These are phyloP conservation scores for Theristicus caerulescens DNA, from an alignment of 2,113 vertebrate genomes.

Conservation along the genomic window DNA sequence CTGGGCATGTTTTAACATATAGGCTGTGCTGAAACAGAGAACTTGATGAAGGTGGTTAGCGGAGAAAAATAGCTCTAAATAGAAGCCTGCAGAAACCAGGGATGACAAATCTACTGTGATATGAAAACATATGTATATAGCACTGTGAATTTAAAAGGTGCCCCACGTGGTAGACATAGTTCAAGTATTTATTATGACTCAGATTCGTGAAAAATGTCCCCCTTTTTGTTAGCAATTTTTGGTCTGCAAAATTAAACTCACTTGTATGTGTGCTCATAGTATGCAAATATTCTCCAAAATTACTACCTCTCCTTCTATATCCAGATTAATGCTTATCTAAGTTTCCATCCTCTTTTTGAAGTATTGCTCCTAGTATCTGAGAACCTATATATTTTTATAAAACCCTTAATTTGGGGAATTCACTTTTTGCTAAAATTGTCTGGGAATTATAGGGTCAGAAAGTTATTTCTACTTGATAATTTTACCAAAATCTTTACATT, in stretches of 20 bases:
- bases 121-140: not conserved
- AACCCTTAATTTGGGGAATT: not conserved
- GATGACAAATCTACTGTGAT: not conserved
- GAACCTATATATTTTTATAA: not conserved
- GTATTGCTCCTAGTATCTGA: not conserved
- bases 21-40: slow-evolving; percentile 5
- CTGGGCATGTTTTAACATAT: slow-evolving; percentile 28
- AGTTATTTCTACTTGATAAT: not conserved
- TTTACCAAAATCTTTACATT: not conserved
- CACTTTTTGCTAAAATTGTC: not conserved
- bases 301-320: not conserved
- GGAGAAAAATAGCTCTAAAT: not conserved
- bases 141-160: not conserved
- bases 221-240: not conserved
- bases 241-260: not conserved
- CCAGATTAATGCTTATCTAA: not conserved
- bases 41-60: not conserved
- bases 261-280: not conserved
- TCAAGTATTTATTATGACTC: not conserved
- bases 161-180: not conserved
- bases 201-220: not conserved
- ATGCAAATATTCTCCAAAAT: not conserved
- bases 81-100: not conserved
- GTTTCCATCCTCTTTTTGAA: not conserved
- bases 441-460: not conserved